Conservation (phyloP, 2,888 invertebrate genomes). For the Deilephila porcellus region DNA sequence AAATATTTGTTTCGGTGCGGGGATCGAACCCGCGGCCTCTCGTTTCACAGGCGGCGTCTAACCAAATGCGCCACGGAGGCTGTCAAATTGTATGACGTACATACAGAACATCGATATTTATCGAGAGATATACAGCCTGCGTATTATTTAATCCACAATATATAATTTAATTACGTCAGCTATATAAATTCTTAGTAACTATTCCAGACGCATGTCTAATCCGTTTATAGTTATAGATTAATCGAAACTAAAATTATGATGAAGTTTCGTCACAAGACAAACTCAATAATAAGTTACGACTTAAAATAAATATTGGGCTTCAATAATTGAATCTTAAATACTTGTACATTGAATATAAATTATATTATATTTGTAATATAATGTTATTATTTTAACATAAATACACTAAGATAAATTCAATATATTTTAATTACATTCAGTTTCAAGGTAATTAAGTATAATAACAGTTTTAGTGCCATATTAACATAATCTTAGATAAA, state of each 20-base stretch:
- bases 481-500: too few relatives aligned
- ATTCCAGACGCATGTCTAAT: conserved; percentile 10
- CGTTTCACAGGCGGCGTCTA: too few relatives aligned
- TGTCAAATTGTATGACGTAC: too few relatives aligned
- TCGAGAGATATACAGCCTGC: neutral
- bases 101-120: neutral
- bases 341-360: neutral
- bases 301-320: conserved; percentile 12
- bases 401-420: too few relatives aligned
- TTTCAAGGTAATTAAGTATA: too few relatives aligned
- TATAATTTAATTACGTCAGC: neutral
- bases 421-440: too few relatives aligned
- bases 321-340: neutral
- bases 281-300: conserved; percentile 17
- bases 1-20: too few relatives aligned
- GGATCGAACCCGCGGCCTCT: too few relatives aligned
- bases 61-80: too few relatives aligned
- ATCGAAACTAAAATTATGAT: conserved; percentile 25
- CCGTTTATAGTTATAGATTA: conserved; percentile 3
- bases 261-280: conserved; percentile 21
- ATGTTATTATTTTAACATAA: too few relatives aligned
- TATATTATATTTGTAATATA: neutral
- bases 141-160: neutral
- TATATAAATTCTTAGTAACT: neutral
- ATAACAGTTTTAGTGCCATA: too few relatives aligned